Conservation (phyloP, 2,113 vertebrate species). For the Micromys minutus region DNA sequence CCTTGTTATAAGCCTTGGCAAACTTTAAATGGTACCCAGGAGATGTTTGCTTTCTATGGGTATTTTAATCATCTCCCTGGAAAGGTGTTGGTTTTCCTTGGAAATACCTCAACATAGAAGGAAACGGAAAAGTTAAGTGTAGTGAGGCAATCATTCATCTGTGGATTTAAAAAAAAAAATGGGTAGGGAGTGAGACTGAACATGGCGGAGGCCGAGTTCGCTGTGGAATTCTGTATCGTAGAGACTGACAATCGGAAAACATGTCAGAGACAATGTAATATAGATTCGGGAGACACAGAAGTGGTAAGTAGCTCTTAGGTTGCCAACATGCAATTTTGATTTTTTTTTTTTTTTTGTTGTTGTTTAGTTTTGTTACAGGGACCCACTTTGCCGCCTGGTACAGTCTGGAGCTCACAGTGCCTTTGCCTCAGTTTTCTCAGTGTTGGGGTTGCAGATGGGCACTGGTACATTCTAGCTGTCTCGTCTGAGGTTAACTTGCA, state of each 20-base stretch:
- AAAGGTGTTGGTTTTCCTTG: background rate
- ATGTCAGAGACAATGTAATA: background rate
- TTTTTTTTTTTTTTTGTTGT: no score
- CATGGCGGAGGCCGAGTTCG: constrained; percentile 12
- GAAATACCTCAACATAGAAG: constrained; percentile 30
- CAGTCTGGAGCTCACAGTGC: background rate
- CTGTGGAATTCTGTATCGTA: constrained; percentile 12
- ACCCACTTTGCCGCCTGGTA: background rate
- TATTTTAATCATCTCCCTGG: constrained; percentile 44
- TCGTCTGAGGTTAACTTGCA: background rate
- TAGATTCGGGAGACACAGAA: background rate
- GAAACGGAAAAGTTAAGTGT: constrained; percentile 32
- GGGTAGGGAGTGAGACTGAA: constrained; percentile 46
- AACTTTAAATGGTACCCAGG: constrained; percentile 77
- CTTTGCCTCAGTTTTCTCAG: background rate
- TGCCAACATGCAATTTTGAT: background rate
- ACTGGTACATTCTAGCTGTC: background rate
- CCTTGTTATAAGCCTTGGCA: constrained; percentile 75
- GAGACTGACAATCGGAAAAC: constrained; percentile 37
- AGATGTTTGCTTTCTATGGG: constrained; percentile 36
- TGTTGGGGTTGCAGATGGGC: background rate
- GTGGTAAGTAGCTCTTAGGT: background rate
- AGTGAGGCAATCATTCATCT: constrained; percentile 10
- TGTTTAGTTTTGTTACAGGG: background rate
- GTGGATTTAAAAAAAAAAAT: constrained; percentile 42